phyloP scores from a whole-genome alignment of 2,797 vertebrate genomes.

The Erpetoichthys calabaricus region DNA sequence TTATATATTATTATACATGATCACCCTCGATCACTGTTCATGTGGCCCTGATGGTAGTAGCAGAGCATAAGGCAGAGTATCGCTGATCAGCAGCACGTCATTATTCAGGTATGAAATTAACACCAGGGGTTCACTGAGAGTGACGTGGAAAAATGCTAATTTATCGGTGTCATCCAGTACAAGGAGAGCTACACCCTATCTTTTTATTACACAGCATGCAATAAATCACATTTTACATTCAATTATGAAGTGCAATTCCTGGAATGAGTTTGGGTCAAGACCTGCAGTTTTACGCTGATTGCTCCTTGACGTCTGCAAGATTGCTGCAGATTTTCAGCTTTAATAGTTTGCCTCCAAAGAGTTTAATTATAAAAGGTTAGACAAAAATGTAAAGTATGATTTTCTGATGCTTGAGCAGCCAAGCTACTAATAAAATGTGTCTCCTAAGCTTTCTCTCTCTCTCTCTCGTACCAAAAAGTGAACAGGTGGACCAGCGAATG shows the following conservation, averaged over 20 bases:
- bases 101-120: constrained; percentile 6
- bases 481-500: no score
- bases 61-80: no score
- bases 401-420: constrained; percentile 3
- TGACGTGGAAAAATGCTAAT: constrained; percentile 13
- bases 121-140: constrained; percentile 2
- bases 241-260: constrained; percentile 8
- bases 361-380: constrained; percentile 10
- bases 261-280: constrained; percentile 9
- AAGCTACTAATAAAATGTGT: no score
- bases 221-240: constrained; percentile 5
- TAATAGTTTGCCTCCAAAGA: constrained; percentile 8
- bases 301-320: constrained; percentile 5
- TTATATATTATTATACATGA: no score
- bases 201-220: constrained; percentile 4
- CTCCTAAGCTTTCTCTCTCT: no score
- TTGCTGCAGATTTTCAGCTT: constrained; percentile 6
- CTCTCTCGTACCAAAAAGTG: no score
- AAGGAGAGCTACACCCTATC: constrained; percentile 6
- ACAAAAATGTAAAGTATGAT: not conserved
- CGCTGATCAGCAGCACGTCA: not conserved
- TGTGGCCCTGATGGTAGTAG: no score
- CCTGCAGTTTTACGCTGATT: constrained; percentile 9
- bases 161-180: constrained; percentile 12
- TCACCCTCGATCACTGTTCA: no score